These are phyloP conservation scores for Fragum fragum DNA, from an alignment of 2,888 invertebrate species.

Conservation along the genomic window DNA sequence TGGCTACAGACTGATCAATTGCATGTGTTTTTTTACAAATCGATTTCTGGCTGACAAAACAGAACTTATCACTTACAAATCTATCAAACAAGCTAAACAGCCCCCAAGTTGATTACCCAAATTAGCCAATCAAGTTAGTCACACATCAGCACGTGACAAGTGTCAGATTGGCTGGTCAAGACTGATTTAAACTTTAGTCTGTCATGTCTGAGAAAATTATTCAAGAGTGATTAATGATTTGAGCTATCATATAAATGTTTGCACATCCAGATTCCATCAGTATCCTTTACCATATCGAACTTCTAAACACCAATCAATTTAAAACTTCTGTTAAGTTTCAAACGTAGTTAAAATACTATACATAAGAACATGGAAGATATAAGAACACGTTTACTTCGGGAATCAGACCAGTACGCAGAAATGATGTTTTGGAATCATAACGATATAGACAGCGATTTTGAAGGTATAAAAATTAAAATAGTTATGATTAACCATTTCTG, in stretches of 20 bases:
- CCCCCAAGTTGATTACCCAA: neutral
- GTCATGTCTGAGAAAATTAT: constrained; percentile 2
- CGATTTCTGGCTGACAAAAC: too few species aligned
- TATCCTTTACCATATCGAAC: neutral
- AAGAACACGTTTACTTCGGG: neutral
- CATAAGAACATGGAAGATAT: neutral
- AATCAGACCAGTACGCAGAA: constrained; percentile 8
- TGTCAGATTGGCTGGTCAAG: neutral
- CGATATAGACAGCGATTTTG: neutral
- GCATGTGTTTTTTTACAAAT: too few species aligned
- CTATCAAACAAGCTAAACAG: neutral
- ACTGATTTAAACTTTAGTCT: neutral
- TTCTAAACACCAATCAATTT: neutral
- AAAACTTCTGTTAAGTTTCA: neutral
- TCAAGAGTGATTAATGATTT: neutral
- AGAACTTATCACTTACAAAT: neutral
- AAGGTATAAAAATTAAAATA: neutral
- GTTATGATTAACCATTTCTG: neutral
- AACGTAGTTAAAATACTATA: neutral
- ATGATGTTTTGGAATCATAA: neutral
- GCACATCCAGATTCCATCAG: neutral
- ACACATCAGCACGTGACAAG: constrained; percentile 7
- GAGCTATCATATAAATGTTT: neutral
- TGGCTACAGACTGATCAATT: too few species aligned
- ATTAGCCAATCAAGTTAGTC: neutral